A percentile compares a stretch with the other conserved stretches of the same genome.
phyloP scores from a whole-genome alignment of 2,888 invertebrate species.

The Mamestra brassicae region DNA sequence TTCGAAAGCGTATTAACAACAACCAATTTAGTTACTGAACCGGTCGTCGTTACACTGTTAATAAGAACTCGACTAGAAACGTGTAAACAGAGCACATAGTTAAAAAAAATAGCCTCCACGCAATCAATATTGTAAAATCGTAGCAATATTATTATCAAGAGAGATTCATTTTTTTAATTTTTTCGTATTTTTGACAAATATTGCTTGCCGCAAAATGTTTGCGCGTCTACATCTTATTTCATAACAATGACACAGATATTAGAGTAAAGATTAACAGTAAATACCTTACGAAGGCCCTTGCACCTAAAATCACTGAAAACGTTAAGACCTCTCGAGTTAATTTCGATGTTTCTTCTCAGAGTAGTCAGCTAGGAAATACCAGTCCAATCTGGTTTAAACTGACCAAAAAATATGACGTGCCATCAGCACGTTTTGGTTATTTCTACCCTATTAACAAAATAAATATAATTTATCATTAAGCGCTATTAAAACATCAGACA shows the following conservation, averaged over 20 bases:
- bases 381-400: too few relatives aligned
- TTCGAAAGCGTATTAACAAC: background rate
- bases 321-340: background rate
- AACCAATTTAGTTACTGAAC: background rate
- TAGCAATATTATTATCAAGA: conserved; percentile 20
- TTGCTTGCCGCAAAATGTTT: conserved; percentile 25
- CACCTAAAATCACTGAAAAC: background rate
- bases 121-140: conserved; percentile 5
- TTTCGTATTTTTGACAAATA: conserved; percentile 3
- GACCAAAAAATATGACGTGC: too few relatives aligned
- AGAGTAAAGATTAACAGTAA: conserved; percentile 21
- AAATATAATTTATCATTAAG: too few relatives aligned
- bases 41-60: too few relatives aligned
- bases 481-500: too few relatives aligned
- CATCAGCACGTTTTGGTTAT: too few relatives aligned
- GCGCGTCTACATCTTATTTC: conserved; percentile 27
- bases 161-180: conserved; percentile 46
- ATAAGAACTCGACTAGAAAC: background rate
- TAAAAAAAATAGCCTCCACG: conserved; percentile 38
- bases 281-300: conserved; percentile 1
- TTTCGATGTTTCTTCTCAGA: too few relatives aligned
- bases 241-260: conserved; percentile 41
- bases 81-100: background rate
- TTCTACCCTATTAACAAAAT: too few relatives aligned
- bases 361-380: too few relatives aligned